Conservation (phyloP, 2,888 invertebrate genomes). For the Platynereis dumerilii region DNA sequence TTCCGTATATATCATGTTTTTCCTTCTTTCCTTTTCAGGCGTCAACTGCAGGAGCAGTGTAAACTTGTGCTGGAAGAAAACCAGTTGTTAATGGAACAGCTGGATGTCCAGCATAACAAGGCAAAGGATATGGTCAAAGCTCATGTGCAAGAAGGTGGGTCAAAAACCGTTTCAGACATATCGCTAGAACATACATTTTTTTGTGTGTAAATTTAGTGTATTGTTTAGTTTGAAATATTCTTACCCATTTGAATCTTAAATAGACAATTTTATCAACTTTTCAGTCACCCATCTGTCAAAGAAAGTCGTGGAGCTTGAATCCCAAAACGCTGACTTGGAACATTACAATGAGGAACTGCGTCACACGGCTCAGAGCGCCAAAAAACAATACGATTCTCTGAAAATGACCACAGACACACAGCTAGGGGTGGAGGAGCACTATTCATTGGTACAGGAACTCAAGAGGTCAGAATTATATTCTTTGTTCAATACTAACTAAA, state of each 20-base stretch:
- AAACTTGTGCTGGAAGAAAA: conserved; percentile 62
- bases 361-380: background rate
- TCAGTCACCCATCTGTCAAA: conserved; percentile 52
- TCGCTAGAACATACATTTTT: too few species aligned
- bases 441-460: background rate
- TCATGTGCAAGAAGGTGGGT: conserved; percentile 56
- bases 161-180: too few species aligned
- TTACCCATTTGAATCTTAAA: too few species aligned
- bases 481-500: background rate
- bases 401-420: conserved; percentile 45
- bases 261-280: conserved; percentile 24
- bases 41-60: conserved; percentile 60
- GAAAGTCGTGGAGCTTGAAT: conserved; percentile 45
- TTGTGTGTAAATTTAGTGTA: too few species aligned
- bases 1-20: too few species aligned
- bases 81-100: conserved; percentile 60
- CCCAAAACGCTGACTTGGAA: conserved; percentile 51
- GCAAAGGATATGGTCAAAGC: conserved; percentile 53
- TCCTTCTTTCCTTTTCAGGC: too few species aligned
- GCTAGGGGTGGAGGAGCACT: conserved; percentile 51
- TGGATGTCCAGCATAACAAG: conserved; percentile 58
- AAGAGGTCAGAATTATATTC: conserved; percentile 2
- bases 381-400: conserved; percentile 41
- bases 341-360: conserved; percentile 38
- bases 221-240: too few species aligned